Evolutionary conservation across 2,888 invertebrate species (phyloP), one percentile per base, ranked within the genome.

Genomic region (Agriotes lineatus): DNA sequence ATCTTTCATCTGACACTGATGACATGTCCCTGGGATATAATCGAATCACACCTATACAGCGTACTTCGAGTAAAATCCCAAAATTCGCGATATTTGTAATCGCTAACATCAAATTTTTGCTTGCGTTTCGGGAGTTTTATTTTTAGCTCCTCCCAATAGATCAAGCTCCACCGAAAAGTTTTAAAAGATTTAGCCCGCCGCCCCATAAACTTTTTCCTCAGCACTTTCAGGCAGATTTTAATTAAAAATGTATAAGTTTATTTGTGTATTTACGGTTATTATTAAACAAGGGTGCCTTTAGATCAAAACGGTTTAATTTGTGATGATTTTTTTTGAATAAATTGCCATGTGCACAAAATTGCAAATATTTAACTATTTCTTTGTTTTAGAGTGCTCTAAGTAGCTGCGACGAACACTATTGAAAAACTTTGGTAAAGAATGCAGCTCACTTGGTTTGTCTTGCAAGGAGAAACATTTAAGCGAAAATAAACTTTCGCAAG

Each of bases 1-100:
- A 37, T 61, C 61, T 50, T 50, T 61, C 37, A 56, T 63, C 52
- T 52, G 37, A 54, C 16, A 42, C 33, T 33, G 56, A 63, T 57
- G 57, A 52, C 44, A 54, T 39, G 45, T 56, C 52, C 39, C 44
- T 37, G 10, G 39, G 37, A 25, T 56, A 45, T 44, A 52, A 39
- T 57, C 39, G 18, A 57, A 57, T 57, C 57, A 39, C 57, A 57
- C 33, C 48, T 48, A 48, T 22, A 22, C 12, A 48, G 48, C 25
- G 14, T 48, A 48, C 48, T 22, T 48, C 25, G 22, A 25, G 48
- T 10, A 14, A 48, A 48, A 48, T 48, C 48, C 25, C 48, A 14
- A 48, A 48, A 48, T 48, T 48, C 48, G 48, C 48, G 22, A 18
- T 6, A 12, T 48, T 48, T 48, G 48, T 48, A 48, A 48, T 48